These are phyloP conservation scores for Drosophila engyochracea DNA, from an alignment of 2,888 invertebrate genomes.

Conservation along the genomic window DNA sequence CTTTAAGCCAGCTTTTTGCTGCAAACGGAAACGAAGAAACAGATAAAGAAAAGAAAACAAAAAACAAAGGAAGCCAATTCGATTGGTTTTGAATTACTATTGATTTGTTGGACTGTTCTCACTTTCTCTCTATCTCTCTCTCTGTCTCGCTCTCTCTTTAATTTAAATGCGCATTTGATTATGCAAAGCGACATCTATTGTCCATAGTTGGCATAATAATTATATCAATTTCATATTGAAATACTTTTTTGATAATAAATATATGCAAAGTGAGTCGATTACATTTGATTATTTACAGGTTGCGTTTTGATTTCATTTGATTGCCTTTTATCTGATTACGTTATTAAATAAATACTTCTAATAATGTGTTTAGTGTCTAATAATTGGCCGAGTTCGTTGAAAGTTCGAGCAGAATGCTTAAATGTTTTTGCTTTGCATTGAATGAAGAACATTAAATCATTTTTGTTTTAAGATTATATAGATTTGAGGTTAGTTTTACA, in stretches of 20 bases:
- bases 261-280: not conserved
- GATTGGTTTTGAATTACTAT: slow-evolving; percentile 33
- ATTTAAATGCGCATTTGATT: slow-evolving; percentile 10
- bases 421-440: not conserved
- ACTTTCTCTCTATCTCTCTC: not conserved
- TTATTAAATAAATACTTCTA: not conserved
- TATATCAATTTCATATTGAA: slow-evolving; percentile 19
- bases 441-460: not conserved
- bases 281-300: not conserved
- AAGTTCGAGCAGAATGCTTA: not conserved
- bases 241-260: not conserved
- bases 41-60: not conserved
- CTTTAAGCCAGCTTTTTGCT: slow-evolving; percentile 31
- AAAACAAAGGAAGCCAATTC: slow-evolving; percentile 1
- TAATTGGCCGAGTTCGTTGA: too few species aligned
- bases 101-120: slow-evolving; percentile 10
- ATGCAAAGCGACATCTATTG: slow-evolving; percentile 50
- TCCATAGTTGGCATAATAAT: slow-evolving; percentile 39
- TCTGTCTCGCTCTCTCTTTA: not conserved
- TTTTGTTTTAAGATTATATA: not conserved
- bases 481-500: not conserved
- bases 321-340: not conserved
- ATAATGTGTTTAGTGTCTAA: not conserved
- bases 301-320: too few species aligned
- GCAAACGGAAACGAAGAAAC: slow-evolving; percentile 40